Evolutionary conservation across 2,113 vertebrate genomes (phyloP), one percentile per base, ranked within the genome.

Genomic region (Mionectes macconnelli): DNA sequence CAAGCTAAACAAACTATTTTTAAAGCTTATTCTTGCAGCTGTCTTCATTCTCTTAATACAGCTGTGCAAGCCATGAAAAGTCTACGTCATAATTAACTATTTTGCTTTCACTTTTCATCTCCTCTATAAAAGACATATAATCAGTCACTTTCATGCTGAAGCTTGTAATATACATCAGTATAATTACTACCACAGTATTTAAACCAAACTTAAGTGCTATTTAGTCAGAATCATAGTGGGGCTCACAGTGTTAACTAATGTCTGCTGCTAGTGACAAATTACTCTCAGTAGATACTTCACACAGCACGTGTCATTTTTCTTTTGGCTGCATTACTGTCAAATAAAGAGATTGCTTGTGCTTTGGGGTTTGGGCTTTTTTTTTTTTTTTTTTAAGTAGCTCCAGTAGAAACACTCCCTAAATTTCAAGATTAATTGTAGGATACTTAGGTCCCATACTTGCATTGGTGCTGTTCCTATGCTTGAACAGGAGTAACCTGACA

Each of bases 21-120:
- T 95, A 75, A 93, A 73, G 63, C 39, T 91, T 70, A 47, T 72
- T 77, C 80, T 55, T 57, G 49, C 90, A 94, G 82, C 87, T 94
- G 84, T 57, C 72, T 97, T 83, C 89, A 56, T 93, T 93, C 45
- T 90, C 30, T 76, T 40, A 37, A 30, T 86, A 95, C 64, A 94
- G 63, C 86, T 96, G 68, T 78, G 42, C 77, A 86, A 89, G 35
- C 50, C 82, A 85, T 42, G 62, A 53, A 55, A n/a, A 42, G 47
- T 28, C 67, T 66, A 84, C 0, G 0, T 80, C 27, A 69, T 79
- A 81, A 88, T 90, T 84, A 91, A 37, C 68, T 87, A 47, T 78
- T 70, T 66, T 62, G 55, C 45, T 96, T 90, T 39, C 40, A 81
- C 30, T 66, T 93, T 57, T 83, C 23, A 63, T 77, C 49, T 67